Percentiles rank a stretch among this genome's conserved stretches.
These are phyloP conservation scores for Oryctes rhinoceros DNA, from an alignment of 1,140 invertebrate genomes.

Conservation along the genomic window DNA sequence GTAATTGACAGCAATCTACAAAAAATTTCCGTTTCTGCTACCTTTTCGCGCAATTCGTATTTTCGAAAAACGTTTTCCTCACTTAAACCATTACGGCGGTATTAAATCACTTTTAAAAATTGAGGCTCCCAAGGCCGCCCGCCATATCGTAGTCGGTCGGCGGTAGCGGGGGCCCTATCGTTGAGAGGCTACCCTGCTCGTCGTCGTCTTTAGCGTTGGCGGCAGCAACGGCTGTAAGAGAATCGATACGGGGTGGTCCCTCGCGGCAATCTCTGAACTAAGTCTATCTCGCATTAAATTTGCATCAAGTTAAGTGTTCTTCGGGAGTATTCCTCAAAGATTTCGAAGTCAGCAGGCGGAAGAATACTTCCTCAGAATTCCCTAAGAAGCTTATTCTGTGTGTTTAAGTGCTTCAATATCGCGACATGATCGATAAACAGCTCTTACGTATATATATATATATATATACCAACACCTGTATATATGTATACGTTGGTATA, in stretches of 20 bases:
- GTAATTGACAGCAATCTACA: neutral
- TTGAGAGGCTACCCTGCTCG: neutral
- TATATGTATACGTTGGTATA: neutral
- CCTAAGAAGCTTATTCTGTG: conserved; percentile 57
- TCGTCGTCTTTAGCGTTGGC: neutral
- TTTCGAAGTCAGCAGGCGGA: conserved; percentile 54
- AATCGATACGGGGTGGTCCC: conserved; percentile 52
- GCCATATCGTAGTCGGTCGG: neutral
- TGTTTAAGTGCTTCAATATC: conserved; percentile 58
- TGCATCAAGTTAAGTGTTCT: conserved; percentile 59
- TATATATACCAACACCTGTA: neutral
- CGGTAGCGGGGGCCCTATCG: neutral
- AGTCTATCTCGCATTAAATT: conserved; percentile 59
- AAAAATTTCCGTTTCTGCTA: neutral
- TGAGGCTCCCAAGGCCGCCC: conserved; percentile 42
- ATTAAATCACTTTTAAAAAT: conserved; percentile 51
- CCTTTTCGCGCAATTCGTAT: neutral
- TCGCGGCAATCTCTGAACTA: conserved; percentile 53
- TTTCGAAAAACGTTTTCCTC: conserved; percentile 27
- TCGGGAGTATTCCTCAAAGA: conserved; percentile 50
- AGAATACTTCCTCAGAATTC: conserved; percentile 58
- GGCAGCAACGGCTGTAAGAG: conserved; percentile 15
- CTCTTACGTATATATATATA: conserved; percentile 21
- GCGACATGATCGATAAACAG: conserved; percentile 58
- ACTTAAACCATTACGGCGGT: conserved; percentile 44